Conservation (phyloP, 2,888 invertebrate species). For the Neocrepidodera transversa region DNA sequence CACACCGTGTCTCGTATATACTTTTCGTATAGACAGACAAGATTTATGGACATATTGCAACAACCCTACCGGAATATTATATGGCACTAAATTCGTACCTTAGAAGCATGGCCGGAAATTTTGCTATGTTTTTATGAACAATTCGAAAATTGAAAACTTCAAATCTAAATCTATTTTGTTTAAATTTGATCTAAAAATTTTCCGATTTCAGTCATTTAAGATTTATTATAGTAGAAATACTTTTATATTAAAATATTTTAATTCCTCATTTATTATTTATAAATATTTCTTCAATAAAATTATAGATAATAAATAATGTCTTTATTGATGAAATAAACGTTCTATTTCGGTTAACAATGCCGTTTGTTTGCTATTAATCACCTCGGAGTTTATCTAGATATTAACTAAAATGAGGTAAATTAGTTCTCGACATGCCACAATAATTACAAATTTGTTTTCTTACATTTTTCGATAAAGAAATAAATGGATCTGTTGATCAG, state of each 20-base stretch:
- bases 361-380: neutral
- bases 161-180: too few species aligned
- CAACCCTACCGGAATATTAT: conserved; percentile 10
- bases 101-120: neutral
- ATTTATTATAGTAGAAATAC: too few species aligned
- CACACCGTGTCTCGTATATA: conserved; percentile 3
- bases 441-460: conserved; percentile 1
- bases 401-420: conserved; percentile 6
- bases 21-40: conserved; percentile 8
- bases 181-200: too few species aligned
- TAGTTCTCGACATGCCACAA: conserved; percentile 7
- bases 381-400: conserved; percentile 1
- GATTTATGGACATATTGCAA: conserved; percentile 24
- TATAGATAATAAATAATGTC: too few species aligned
- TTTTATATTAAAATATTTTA: too few species aligned
- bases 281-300: too few species aligned
- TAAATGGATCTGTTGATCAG: too few species aligned
- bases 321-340: too few species aligned
- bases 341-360: too few species aligned
- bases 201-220: too few species aligned
- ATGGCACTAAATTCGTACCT: neutral
- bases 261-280: too few species aligned
- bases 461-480: neutral
- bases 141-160: too few species aligned
- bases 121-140: neutral